phyloP scores from a whole-genome alignment of 2,797 vertebrate species.

The Buphagus erythrorhynchus region DNA sequence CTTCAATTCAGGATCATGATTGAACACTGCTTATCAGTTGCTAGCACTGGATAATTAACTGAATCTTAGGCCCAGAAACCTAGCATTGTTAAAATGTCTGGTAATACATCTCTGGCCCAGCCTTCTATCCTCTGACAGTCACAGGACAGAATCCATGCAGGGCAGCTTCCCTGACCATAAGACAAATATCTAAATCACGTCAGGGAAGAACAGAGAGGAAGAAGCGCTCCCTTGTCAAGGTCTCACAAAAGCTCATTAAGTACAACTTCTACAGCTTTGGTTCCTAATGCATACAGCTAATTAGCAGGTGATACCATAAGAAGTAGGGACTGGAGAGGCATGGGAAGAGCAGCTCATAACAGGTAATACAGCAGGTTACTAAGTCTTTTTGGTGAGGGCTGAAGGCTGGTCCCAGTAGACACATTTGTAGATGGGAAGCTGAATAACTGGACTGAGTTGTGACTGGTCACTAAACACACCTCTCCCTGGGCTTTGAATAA shows the following conservation, averaged over 20 bases:
- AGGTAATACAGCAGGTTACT: not conserved
- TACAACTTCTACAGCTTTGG: not conserved
- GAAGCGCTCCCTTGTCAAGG: accelerated
- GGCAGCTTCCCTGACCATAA: not conserved
- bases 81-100: not conserved
- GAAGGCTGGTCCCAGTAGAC: not conserved
- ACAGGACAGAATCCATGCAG: not conserved
- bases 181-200: not conserved
- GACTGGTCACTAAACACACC: not conserved
- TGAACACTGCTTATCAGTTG: not conserved
- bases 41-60: not conserved
- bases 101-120: not conserved
- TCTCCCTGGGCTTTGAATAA: not conserved
- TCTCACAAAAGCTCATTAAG: not conserved
- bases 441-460: not conserved
- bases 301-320: not conserved
- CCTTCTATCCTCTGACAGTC: not conserved
- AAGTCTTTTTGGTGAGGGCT: not conserved
- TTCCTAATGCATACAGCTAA: not conserved
- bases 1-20: not conserved
- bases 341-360: not conserved
- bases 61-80: not conserved
- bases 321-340: not conserved
- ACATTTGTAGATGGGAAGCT: not conserved
- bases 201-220: not conserved